These are phyloP conservation scores for Progne subis DNA, from an alignment of 2,113 vertebrate species.

Conservation along the genomic window DNA sequence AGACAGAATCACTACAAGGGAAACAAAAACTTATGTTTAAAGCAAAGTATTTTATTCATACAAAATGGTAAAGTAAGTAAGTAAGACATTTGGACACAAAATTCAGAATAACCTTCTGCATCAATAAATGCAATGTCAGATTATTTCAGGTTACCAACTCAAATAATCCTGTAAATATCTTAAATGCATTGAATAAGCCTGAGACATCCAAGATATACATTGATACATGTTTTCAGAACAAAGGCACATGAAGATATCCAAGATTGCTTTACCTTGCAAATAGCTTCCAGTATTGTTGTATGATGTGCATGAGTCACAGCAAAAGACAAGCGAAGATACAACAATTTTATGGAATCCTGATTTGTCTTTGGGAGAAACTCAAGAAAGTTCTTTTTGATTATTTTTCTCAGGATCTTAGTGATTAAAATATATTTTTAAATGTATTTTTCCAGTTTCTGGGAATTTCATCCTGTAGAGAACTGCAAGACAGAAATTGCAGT, in stretches of 20 bases:
- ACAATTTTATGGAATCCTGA: not conserved
- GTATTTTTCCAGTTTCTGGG: not conserved
- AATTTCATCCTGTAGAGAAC: not conserved
- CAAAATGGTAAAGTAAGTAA: not conserved
- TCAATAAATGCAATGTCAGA: not conserved
- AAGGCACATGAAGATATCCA: not conserved
- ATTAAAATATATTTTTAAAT: not conserved
- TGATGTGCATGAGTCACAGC: not conserved
- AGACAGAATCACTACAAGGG: not conserved
- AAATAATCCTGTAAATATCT: not conserved
- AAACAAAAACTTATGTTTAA: not conserved
- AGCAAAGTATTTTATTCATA: not conserved
- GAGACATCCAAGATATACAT: not conserved
- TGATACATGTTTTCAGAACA: not conserved
- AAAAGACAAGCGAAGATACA: not conserved
- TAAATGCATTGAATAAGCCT: not conserved
- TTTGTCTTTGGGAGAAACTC: not conserved
- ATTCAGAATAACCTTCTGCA: not conserved
- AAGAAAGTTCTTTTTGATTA: not conserved
- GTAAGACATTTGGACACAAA: not conserved
- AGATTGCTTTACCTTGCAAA: not conserved
- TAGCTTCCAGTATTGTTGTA: not conserved
- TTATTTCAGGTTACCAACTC: not conserved
- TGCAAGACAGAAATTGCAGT: not conserved
- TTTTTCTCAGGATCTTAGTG: not conserved